Conservation (phyloP, 2,888 invertebrate genomes). For the Caenorhabditis uteleia region DNA sequence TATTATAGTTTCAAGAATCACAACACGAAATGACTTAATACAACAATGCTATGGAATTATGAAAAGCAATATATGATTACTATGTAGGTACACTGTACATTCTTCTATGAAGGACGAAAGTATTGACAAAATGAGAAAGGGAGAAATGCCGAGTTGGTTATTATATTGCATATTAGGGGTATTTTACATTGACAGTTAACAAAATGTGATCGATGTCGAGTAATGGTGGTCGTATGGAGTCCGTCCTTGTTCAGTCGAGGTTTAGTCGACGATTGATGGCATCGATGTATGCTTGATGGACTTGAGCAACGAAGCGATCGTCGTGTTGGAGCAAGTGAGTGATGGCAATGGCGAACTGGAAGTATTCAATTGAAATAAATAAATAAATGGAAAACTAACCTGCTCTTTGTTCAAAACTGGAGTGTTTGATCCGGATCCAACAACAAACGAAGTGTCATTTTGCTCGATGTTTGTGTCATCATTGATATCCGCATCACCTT, state of each 20-base stretch:
- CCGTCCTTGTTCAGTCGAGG: constrained; percentile 15
- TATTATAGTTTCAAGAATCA: no score
- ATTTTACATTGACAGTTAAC: no score
- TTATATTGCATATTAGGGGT: no score
- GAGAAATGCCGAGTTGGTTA: no score
- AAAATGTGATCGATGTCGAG: no score
- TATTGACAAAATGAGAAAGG: no score
- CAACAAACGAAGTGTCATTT: constrained; percentile 27
- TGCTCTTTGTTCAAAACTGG: constrained; percentile 44
- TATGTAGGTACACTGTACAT: no score
- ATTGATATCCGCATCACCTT: constrained; percentile 33
- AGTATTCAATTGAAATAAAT: no score
- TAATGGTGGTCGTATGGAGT: background rate
- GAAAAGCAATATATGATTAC: no score
- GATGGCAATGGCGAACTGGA: constrained; percentile 43
- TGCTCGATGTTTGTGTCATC: constrained; percentile 25
- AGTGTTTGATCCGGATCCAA: constrained; percentile 25
- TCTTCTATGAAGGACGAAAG: no score
- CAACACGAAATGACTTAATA: no score
- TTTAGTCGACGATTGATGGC: constrained; percentile 48
- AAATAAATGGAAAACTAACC: constrained; percentile 23
- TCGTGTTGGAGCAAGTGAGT: constrained; percentile 49
- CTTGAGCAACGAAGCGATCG: constrained; percentile 48
- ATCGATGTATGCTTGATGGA: constrained; percentile 52
- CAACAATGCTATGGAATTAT: no score